These are phyloP conservation scores for Trypoxylus dichotomus DNA, from an alignment of 1,140 invertebrate genomes.

Conservation along the genomic window DNA sequence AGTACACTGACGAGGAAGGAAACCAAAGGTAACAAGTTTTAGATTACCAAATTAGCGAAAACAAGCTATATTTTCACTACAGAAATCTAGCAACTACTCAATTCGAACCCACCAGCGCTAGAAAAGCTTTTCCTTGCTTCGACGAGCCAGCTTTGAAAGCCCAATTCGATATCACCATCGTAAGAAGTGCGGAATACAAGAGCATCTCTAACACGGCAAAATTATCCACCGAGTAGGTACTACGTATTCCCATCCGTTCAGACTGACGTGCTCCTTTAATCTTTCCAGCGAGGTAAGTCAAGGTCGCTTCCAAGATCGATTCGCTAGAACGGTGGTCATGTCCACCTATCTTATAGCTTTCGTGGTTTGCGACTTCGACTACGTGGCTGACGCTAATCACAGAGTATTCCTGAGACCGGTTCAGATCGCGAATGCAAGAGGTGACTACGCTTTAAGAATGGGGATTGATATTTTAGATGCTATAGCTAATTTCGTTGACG, in stretches of 20 bases:
- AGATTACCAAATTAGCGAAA: too few species aligned
- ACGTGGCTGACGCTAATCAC: not conserved
- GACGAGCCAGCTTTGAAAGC: slow-evolving; percentile 30
- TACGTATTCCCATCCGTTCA: not conserved
- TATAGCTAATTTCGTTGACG: slow-evolving; percentile 67
- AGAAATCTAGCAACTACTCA: slow-evolving; percentile 29
- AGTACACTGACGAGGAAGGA: slow-evolving; percentile 24
- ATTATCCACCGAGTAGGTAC: not conserved
- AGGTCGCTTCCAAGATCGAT: not conserved
- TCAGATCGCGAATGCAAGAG: not conserved
- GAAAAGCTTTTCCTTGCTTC: slow-evolving; percentile 28
- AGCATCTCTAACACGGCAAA: not conserved
- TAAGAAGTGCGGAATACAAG: not conserved
- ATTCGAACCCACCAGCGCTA: slow-evolving; percentile 23
- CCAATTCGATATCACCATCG: slow-evolving; percentile 12
- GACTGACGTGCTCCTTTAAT: not conserved
- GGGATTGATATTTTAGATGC: not conserved
- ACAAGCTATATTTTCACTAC: not conserved
- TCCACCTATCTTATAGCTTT: slow-evolving; percentile 79
- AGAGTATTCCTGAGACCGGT: slow-evolving; percentile 18
- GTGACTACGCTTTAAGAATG: not conserved
- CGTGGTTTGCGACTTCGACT: slow-evolving; percentile 53
- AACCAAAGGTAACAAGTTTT: slow-evolving; percentile 1
- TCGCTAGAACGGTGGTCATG: slow-evolving; percentile 55
- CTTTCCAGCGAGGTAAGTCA: not conserved